Evolutionary conservation across 2,797 vertebrate species (phyloP).

Genomic region (Dicrostonyx torquatus): DNA sequence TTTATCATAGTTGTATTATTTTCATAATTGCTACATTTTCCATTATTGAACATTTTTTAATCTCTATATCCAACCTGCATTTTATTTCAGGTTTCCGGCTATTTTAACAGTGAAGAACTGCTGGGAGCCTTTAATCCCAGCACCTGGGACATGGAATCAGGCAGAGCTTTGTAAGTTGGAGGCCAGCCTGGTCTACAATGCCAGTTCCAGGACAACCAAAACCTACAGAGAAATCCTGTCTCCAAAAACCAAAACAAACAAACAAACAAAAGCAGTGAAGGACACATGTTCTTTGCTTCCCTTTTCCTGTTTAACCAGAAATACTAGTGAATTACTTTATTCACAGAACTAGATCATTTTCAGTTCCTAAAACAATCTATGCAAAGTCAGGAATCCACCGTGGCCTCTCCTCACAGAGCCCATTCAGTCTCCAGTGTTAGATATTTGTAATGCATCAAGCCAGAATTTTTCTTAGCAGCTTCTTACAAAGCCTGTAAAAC

Average conservation of each 20-base stretch:
- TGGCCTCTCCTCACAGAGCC: background rate
- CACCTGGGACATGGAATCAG: too few relatives aligned
- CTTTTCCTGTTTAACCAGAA: background rate
- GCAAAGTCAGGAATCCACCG: background rate
- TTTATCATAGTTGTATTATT: background rate
- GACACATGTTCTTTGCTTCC: background rate
- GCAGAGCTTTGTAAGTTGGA: too few relatives aligned
- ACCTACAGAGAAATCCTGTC: too few relatives aligned
- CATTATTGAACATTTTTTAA: background rate
- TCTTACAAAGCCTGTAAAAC: background rate
- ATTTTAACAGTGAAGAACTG: background rate
- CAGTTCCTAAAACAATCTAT: background rate
- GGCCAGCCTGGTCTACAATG: too few relatives aligned
- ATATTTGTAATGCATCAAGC: background rate
- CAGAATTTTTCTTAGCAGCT: background rate
- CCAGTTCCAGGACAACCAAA: too few relatives aligned
- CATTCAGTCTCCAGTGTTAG: background rate
- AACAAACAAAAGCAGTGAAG: background rate
- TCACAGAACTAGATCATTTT: background rate
- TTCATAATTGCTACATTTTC: background rate
- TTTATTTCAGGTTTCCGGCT: background rate
- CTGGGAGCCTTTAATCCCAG: too few relatives aligned
- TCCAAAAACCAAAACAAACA: too few relatives aligned
- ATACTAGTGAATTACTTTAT: background rate
- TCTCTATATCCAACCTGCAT: background rate